Conservation (phyloP, 2,888 invertebrate genomes). For the Acanthosepion pharaonis region DNA sequence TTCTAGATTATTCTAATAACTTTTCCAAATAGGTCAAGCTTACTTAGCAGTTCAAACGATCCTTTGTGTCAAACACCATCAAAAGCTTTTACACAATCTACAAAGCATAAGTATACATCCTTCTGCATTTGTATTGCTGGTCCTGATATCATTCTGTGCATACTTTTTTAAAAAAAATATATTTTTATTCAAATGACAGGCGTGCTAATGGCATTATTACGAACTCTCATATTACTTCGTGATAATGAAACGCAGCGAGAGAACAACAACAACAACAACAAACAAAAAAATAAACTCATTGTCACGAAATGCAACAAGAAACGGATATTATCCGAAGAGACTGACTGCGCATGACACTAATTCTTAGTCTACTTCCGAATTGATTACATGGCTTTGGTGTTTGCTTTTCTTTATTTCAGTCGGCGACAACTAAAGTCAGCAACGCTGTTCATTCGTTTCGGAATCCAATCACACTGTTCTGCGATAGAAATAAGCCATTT, state of each 20-base stretch:
- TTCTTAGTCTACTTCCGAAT: background rate
- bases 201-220: background rate
- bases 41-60: no score
- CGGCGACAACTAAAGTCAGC: background rate
- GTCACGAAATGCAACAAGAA: background rate
- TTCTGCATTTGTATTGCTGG: no score
- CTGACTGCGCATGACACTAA: background rate
- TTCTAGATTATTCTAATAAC: no score
- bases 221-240: background rate
- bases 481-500: background rate
- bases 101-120: no score
- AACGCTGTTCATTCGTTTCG: background rate
- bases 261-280: background rate
- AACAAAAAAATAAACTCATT: background rate
- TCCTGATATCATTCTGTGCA: no score
- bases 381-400: background rate
- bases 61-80: no score
- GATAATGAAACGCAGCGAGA: background rate
- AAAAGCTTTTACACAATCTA: no score
- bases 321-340: background rate
- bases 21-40: no score
- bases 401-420: background rate
- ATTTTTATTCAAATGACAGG: background rate
- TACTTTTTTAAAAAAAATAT: no score
- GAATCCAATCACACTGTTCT: background rate